A percentile compares a stretch with the other conserved stretches of the same genome.
Conservation (phyloP, 2,797 vertebrate species). For the Epinephelus awoara region DNA sequence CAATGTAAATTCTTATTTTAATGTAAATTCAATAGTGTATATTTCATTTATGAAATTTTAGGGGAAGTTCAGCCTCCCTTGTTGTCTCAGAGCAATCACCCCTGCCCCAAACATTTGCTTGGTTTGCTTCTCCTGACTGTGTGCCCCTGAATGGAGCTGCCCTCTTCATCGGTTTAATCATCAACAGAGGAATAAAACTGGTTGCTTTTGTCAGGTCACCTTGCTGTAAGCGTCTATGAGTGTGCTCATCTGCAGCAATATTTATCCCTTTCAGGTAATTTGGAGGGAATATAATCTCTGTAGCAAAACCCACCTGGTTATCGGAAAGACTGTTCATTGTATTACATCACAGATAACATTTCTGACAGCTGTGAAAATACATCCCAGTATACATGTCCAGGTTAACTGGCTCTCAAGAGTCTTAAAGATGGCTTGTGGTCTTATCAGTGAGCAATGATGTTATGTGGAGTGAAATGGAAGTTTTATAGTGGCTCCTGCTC, state of each 20-base stretch:
- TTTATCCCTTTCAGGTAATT: constrained; percentile 18
- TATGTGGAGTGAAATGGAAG: constrained; percentile 36
- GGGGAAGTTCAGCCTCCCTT: too few species aligned
- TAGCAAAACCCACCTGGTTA: not conserved
- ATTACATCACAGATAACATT: constrained; percentile 19
- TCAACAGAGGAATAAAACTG: constrained; percentile 11
- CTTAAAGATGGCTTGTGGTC: not conserved
- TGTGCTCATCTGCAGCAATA: constrained; percentile 11
- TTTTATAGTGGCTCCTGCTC: constrained; percentile 28
- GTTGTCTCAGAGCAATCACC: too few species aligned
- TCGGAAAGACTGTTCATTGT: not conserved
- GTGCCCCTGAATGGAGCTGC: not conserved
- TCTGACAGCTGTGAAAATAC: constrained; percentile 7
- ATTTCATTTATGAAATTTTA: too few species aligned
- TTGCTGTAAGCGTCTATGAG: constrained; percentile 11
- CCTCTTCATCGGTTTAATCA: constrained; percentile 4
- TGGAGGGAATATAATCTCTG: constrained; percentile 2
- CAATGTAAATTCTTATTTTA: too few species aligned
- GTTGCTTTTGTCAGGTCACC: constrained; percentile 16
- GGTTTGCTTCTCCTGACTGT: too few species aligned
- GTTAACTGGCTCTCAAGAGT: constrained; percentile 27
- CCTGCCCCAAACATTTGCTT: too few species aligned
- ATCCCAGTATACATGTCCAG: constrained; percentile 11
- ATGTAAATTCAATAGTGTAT: too few species aligned
- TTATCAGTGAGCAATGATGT: constrained; percentile 53